Base-by-base conservation (phyloP, 1,140 invertebrate species). In the Coelopa frigida region DNA sequence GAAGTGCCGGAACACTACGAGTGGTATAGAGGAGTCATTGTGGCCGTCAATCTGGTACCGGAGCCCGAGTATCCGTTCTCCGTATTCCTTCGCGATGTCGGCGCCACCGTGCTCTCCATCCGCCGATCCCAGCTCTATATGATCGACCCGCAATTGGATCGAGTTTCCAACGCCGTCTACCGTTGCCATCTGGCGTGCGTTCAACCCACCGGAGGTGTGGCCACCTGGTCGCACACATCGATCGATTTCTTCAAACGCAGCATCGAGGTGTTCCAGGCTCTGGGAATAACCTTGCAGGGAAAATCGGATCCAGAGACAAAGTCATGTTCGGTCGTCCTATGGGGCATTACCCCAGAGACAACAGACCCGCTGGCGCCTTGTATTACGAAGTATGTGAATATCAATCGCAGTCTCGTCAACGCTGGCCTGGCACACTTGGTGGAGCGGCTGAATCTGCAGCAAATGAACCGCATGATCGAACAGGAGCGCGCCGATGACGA, bases 131-230 rank as follows among this genome's bases (percentile, higher is more conserved):
- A 51, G 35, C 29, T 53, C 24, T 14, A 26, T 4, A 8, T 21
- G 6, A 50, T 52, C n/a, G 26, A 41, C 47, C 5, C 32, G 45
- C n/a, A 48, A 12, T 50, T 29, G 31, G 27, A 48, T 54, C 21
- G 47, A 26, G 38, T 43, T 10, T 20, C 41, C 15, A 47, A 58
- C 48, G 38, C 41, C 2, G 46, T 50, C 12, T 41, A 49, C 26
- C 36, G 49, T 24, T 59, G 58, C 40, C 49, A 52, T 35, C 48
- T 59, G 45, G 46, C 53, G 2, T 49, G 51, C 33, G 35, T 59
- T n/a, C 31, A 40, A 15, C 55, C 58, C 32, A 48, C 55, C n/a
- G 53, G 51, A 10, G 56, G 48, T 32, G 23, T 31, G 10, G 24
- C 23, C 4, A 47, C 47, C 18, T 59, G 58, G 58, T 50, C 53